Percentiles rank a stretch among this genome's conserved stretches.
Evolutionary conservation across 2,888 invertebrate species (phyloP).

Genomic region (Rotaria magnacalcarata): DNA sequence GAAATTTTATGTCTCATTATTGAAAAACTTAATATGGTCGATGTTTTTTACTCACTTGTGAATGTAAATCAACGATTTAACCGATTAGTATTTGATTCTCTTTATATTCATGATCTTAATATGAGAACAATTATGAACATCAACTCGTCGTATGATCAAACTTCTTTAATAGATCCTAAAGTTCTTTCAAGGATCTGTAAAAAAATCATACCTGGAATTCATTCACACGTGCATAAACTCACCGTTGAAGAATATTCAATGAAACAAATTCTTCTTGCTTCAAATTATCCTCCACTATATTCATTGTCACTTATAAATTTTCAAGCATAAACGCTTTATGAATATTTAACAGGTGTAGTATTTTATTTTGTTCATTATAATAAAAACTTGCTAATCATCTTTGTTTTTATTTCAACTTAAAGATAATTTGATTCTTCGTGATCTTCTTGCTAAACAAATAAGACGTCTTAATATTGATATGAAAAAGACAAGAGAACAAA

Average conservation of each 20-base stretch:
- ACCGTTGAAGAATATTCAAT: background rate
- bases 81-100: background rate
- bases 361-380: no score
- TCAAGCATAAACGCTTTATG: background rate
- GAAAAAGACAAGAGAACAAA: background rate
- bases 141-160: background rate
- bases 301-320: background rate
- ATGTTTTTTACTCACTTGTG: no score
- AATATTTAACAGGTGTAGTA: background rate
- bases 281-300: background rate
- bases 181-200: background rate
- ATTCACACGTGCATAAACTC: background rate
- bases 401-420: background rate
- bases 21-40: no score
- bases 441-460: background rate
- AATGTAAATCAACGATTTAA: no score
- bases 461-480: slow-evolving; percentile 24
- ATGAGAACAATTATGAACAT: background rate
- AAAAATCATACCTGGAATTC: background rate
- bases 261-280: background rate
- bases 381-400: background rate
- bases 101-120: background rate
- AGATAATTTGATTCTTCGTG: background rate
- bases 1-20: no score
- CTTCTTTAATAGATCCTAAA: background rate